Conservation (phyloP, 2,888 invertebrate genomes). For the Machimus atricapillus region DNA sequence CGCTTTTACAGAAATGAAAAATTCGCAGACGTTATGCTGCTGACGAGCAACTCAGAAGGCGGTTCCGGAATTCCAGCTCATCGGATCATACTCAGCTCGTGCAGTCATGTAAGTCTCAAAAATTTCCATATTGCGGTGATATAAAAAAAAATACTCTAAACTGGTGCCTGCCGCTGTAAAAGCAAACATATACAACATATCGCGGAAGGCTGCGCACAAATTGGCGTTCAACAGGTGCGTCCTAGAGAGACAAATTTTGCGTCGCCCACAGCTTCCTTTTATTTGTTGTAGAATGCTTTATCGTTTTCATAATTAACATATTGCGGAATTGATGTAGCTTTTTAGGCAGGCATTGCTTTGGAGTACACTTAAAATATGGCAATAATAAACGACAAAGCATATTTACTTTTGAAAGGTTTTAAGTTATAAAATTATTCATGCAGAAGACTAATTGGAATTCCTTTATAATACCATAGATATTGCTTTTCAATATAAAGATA, state of each 20-base stretch:
- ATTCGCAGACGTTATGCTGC: conserved; percentile 82
- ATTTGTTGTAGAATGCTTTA: neutral
- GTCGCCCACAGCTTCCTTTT: neutral
- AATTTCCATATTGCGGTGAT: neutral
- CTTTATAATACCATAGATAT: too few relatives aligned
- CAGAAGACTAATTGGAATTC: neutral
- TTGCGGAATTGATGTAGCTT: neutral
- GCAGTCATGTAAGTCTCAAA: conserved; percentile 66
- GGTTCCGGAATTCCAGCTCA: conserved; percentile 84
- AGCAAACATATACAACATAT: neutral
- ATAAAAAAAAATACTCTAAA: neutral
- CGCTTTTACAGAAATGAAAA: conserved; percentile 70
- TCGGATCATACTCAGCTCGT: conserved; percentile 83
- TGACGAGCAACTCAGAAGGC: conserved; percentile 68
- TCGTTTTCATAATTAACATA: neutral
- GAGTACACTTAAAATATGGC: neutral
- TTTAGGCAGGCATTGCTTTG: neutral
- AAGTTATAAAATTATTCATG: neutral
- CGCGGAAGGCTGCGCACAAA: neutral
- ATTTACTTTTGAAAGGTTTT: neutral
- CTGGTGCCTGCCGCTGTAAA: neutral
- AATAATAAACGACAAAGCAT: neutral
- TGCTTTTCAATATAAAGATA: too few relatives aligned
- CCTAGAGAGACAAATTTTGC: neutral
- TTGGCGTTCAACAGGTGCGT: neutral